Evolutionary conservation across 2,113 vertebrate species (phyloP).

Genomic region (Sander vitreus): DNA sequence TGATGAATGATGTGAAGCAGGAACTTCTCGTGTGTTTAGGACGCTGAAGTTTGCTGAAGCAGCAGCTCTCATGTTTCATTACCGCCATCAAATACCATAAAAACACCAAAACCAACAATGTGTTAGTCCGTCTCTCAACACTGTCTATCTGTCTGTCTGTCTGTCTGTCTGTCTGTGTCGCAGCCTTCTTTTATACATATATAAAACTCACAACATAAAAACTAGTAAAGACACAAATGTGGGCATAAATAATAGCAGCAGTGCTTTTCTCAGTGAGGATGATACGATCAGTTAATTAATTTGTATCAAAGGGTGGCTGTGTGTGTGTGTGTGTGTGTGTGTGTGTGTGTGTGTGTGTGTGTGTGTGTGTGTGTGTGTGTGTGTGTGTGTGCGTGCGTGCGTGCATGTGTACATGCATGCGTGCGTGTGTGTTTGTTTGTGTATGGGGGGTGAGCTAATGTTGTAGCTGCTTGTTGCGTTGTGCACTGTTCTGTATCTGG

Average conservation of each 20-base stretch:
- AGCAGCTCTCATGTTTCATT: constrained; percentile 3
- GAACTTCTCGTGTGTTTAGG: not conserved
- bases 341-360: not conserved
- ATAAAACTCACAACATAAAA: constrained; percentile 55
- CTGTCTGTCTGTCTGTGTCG: constrained; percentile 38
- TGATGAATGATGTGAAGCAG: not conserved
- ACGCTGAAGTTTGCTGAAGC: constrained; percentile 21
- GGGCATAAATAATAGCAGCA: constrained; percentile 53
- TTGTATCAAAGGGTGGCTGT: constrained; percentile 41
- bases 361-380: not conserved
- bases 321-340: not conserved
- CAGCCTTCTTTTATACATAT: constrained; percentile 74
- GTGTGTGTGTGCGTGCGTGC: not conserved
- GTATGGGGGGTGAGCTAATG: constrained; percentile 52
- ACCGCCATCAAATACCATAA: not conserved
- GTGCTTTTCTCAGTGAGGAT: constrained; percentile 13
- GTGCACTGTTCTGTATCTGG: constrained; percentile 80
- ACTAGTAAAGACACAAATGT: constrained; percentile 17
- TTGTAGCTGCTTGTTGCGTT: constrained; percentile 81
- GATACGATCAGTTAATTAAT: constrained; percentile 14
- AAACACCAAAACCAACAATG: not conserved
- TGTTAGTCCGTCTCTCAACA: not conserved
- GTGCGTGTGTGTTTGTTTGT: not conserved
- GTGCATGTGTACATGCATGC: no score
- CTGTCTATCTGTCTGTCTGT: constrained; percentile 9